Percentiles rank a stretch among this genome's conserved stretches.
phyloP scores from a whole-genome alignment of 2,113 vertebrate species.

The Apodemus speciosus region DNA sequence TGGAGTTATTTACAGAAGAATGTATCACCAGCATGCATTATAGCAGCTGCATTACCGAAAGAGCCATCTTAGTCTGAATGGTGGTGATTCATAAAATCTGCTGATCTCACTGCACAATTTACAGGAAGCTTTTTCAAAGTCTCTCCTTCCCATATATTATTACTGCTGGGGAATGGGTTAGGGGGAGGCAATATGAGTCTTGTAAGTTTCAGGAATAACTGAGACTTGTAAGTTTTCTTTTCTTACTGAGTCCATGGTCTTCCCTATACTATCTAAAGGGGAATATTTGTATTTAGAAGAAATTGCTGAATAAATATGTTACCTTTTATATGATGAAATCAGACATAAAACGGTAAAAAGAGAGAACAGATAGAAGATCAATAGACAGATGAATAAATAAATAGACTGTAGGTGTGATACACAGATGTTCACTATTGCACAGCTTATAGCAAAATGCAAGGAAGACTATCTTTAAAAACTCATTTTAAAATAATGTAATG shows the following conservation, averaged over 20 bases:
- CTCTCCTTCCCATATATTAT: too few relatives aligned
- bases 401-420: not conserved
- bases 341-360: not conserved
- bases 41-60: not conserved
- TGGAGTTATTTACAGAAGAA: not conserved
- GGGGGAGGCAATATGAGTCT: not conserved
- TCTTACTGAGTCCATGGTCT: not conserved
- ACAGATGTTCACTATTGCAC: not conserved
- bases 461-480: not conserved
- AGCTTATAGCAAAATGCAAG: not conserved
- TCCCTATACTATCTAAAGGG: not conserved
- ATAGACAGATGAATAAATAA: too few relatives aligned
- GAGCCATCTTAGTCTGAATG: not conserved
- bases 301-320: not conserved
- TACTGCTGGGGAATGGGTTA: not conserved
- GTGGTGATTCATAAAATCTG: not conserved
- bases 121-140: not conserved
- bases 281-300: not conserved
- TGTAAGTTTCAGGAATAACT: not conserved
- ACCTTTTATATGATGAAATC: not conserved
- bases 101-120: not conserved
- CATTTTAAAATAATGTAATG: not conserved
- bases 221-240: not conserved
- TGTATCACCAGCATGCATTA: not conserved
- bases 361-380: not conserved